A percentile compares a stretch with the other conserved stretches of the same genome.
Evolutionary conservation across 2,888 invertebrate genomes (phyloP).

Genomic region (Mactromeris polynyma): DNA sequence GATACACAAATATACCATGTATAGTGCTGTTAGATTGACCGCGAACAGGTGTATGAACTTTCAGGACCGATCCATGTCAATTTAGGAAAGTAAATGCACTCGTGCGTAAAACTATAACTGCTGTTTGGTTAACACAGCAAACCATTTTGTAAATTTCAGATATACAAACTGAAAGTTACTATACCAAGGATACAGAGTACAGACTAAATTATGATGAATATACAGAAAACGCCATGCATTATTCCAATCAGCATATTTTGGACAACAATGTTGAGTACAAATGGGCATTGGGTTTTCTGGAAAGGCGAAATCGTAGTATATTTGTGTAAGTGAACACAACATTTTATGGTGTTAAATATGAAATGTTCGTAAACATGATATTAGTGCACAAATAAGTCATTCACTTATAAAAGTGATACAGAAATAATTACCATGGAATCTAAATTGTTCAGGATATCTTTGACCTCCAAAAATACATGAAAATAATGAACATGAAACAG

Average conservation of each 20-base stretch:
- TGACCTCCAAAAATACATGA: constrained; percentile 1
- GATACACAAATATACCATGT: no score
- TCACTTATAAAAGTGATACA: background rate
- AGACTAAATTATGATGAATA: background rate
- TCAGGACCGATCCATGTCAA: no score
- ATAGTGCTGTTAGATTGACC: no score
- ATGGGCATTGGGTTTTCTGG: background rate
- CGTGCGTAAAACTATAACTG: no score
- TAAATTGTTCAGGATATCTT: constrained; percentile 27
- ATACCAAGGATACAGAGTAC: background rate
- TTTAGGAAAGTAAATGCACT: no score
- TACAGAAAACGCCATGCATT: background rate
- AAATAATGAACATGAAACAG: background rate
- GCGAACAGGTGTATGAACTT: no score
- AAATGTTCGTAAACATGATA: background rate
- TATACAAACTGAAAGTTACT: no score
- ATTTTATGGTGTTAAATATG: constrained; percentile 9
- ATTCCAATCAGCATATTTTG: background rate
- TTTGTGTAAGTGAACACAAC: background rate
- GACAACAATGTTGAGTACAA: background rate
- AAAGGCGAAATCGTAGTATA: background rate
- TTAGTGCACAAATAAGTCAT: constrained; percentile 10
- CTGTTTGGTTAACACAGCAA: no score
- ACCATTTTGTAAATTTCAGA: no score
- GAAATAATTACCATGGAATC: constrained; percentile 33